Evolutionary conservation across 2,888 invertebrate species (phyloP).

Genomic region (Eristalis intricaria): DNA sequence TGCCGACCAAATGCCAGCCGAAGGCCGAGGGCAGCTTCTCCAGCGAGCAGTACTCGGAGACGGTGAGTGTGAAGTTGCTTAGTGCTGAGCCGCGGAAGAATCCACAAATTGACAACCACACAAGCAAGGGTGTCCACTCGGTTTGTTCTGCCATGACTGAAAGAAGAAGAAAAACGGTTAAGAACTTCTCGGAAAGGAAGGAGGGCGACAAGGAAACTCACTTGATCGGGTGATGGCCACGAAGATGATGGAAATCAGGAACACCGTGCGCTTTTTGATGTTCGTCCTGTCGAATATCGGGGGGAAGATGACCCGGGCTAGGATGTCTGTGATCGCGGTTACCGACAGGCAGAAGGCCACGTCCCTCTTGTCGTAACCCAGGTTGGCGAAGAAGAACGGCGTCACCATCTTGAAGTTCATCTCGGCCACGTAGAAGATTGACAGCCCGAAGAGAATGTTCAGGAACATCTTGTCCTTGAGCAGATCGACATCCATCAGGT

Average conservation of each 20-base stretch:
- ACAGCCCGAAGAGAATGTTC: slow-evolving; percentile 87
- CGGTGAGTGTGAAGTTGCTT: slow-evolving; percentile 89
- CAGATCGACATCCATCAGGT: slow-evolving; percentile 87
- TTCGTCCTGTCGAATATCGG: slow-evolving; percentile 87
- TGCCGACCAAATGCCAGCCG: slow-evolving; percentile 89
- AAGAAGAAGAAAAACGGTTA: slow-evolving; percentile 73
- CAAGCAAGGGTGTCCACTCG: slow-evolving; percentile 86
- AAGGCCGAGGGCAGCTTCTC: slow-evolving; percentile 90
- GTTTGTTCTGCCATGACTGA: slow-evolving; percentile 88
- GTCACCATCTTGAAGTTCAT: slow-evolving; percentile 89
- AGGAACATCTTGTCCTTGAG: slow-evolving; percentile 88
- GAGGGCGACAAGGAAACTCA: slow-evolving; percentile 81
- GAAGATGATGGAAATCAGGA: slow-evolving; percentile 87
- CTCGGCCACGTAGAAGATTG: slow-evolving; percentile 89
- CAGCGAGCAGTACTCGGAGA: slow-evolving; percentile 88
- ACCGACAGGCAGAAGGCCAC: slow-evolving; percentile 89
- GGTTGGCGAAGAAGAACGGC: slow-evolving; percentile 85
- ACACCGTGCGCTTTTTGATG: slow-evolving; percentile 87
- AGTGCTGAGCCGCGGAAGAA: slow-evolving; percentile 90
- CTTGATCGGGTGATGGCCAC: slow-evolving; percentile 88
- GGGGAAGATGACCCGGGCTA: slow-evolving; percentile 87
- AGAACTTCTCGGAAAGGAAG: slow-evolving; percentile 65
- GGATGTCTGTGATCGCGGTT: slow-evolving; percentile 88
- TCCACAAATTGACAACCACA: slow-evolving; percentile 88
- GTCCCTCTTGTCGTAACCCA: slow-evolving; percentile 85